Conservation (phyloP, 2,113 vertebrate species). For the Pangasianodon gigas region DNA sequence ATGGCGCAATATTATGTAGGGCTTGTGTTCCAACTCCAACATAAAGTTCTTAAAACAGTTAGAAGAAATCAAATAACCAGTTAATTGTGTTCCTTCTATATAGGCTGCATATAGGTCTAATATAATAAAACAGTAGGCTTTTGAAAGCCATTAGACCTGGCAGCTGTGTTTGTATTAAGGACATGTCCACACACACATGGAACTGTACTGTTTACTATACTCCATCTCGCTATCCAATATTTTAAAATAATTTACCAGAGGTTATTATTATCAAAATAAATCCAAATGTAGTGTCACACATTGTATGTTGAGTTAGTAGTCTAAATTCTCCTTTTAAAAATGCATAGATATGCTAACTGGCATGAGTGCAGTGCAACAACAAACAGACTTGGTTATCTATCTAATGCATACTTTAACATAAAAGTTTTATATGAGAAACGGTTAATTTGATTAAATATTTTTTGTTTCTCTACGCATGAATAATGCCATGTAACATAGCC, state of each 20-base stretch:
- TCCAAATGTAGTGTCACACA: neutral
- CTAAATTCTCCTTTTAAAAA: neutral
- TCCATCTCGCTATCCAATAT: neutral
- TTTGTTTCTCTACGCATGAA: neutral
- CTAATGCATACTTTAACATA: neutral
- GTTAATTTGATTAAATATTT: neutral
- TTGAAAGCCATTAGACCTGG: neutral
- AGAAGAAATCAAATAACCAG: neutral
- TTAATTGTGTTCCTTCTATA: neutral
- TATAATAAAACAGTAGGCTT: neutral
- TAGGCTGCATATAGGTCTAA: neutral
- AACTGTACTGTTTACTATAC: neutral
- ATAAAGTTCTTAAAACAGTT: neutral
- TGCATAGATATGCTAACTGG: neutral
- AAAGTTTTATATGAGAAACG: neutral
- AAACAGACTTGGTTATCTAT: neutral
- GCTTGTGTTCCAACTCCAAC: neutral
- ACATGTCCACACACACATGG: slow-evolving; percentile 3
- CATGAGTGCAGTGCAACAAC: neutral
- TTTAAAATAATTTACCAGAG: neutral
- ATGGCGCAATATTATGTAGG: neutral
- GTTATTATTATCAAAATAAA: neutral
- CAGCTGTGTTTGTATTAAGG: neutral
- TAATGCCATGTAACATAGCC: neutral
- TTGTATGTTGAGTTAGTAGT: neutral